Percentiles rank a stretch among this genome's conserved stretches.
These are phyloP conservation scores for Macrochelys suwanniensis DNA, from an alignment of 2,797 vertebrate genomes.

Conservation along the genomic window DNA sequence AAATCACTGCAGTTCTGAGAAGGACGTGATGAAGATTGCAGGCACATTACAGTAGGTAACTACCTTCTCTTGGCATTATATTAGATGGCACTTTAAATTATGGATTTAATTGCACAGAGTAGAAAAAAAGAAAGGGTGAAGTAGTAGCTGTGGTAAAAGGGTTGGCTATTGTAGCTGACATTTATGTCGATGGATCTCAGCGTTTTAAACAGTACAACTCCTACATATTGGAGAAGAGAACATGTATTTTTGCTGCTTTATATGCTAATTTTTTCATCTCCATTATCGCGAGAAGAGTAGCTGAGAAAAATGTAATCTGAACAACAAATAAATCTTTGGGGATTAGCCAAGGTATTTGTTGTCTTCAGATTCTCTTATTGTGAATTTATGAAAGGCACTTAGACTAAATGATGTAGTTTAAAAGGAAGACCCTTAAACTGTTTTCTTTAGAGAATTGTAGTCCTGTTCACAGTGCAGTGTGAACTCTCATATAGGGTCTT, in stretches of 20 bases:
- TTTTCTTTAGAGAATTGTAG: not conserved
- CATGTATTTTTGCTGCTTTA: not conserved
- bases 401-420: not conserved
- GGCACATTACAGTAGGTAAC: slow-evolving; percentile 34
- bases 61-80: slow-evolving; percentile 57
- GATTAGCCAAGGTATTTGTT: not conserved
- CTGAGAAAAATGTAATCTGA: not conserved
- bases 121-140: slow-evolving; percentile 57
- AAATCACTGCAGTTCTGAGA: slow-evolving; percentile 62
- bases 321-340: not conserved
- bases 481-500: not conserved
- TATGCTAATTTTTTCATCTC: not conserved
- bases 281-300: not conserved
- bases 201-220: slow-evolving; percentile 30
- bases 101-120: slow-evolving; percentile 65
- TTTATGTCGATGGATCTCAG: slow-evolving; percentile 52
- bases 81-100: slow-evolving; percentile 70
- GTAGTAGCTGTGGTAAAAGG: slow-evolving; percentile 65
- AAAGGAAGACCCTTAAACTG: slow-evolving; percentile 5
- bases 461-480: not conserved
- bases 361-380: not conserved
- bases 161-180: slow-evolving; percentile 57
- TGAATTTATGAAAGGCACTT: not conserved
- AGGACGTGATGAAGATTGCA: slow-evolving; percentile 49
- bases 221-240: not conserved